phyloP scores from a whole-genome alignment of 2,888 invertebrate species.

The Epirrita christyi region DNA sequence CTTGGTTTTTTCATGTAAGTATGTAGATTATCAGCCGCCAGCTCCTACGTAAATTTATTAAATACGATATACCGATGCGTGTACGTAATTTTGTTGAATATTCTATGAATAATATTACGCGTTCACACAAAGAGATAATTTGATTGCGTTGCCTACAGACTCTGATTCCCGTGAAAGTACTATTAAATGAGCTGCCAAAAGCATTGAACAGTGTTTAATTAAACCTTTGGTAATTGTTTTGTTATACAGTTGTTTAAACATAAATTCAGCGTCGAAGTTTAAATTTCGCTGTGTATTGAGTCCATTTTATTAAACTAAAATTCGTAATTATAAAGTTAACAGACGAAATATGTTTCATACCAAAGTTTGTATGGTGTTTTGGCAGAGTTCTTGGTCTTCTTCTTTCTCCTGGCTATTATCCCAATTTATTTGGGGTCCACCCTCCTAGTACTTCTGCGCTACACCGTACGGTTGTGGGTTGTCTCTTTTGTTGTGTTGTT shows the following conservation, averaged over 20 bases:
- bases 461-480: too few relatives aligned
- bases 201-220: neutral
- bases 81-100: conserved; percentile 29
- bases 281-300: too few relatives aligned
- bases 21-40: conserved; percentile 7
- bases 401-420: too few relatives aligned
- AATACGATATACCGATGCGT: conserved; percentile 17
- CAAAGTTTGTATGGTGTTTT: too few relatives aligned
- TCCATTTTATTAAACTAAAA: too few relatives aligned
- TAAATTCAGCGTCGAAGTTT: neutral
- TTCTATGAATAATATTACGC: conserved; percentile 40
- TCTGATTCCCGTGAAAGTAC: conserved; percentile 3
- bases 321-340: too few relatives aligned
- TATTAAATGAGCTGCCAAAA: conserved; percentile 14
- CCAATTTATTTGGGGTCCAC: too few relatives aligned
- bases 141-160: conserved; percentile 20
- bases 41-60: conserved; percentile 1
- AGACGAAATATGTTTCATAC: too few relatives aligned
- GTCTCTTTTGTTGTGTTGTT: too few relatives aligned
- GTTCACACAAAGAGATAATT: conserved; percentile 26
- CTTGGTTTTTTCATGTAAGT: conserved; percentile 1
- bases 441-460: too few relatives aligned
- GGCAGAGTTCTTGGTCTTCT: too few relatives aligned
- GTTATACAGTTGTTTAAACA: neutral
- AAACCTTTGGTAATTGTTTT: neutral